Base-by-base conservation (phyloP, 2,113 vertebrate species). In the Notechis scutatus region DNA sequence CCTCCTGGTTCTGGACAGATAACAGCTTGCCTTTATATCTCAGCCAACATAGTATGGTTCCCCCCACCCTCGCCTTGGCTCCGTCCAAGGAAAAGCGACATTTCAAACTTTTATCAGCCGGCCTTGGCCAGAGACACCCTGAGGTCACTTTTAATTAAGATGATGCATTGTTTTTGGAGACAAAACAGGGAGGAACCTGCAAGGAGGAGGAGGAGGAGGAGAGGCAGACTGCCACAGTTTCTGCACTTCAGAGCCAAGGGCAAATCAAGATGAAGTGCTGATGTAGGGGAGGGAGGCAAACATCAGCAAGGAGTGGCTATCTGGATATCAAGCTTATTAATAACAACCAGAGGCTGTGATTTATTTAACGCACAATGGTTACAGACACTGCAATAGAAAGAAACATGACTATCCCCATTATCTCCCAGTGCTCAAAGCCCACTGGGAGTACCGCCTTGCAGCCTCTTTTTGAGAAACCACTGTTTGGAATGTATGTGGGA, bases 91-190 rank as follows among this genome's bases (percentile, higher is more conserved):
- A 4, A 45, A 18, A 85, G n/a, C 1, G 1, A n/a, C 21, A 8
- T 21, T 18, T 10, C 52, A 47, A 12, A 55, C 21, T 29, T 12
- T 24, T 26, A 57, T 42, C 4, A 34, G 52, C 56, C 1, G 23
- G 15, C n/a, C 42, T 50, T 18, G 9, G 45, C 45, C 57, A 87
- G 34, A 64, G 1, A 42, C 57, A 56, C 45, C 45, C 5, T 39
- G 39, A n/a, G 26, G 47, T 34, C 56, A 52, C 90, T 91, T 85
- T 81, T 91, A 91, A 91, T 88, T 69, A 93, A 88, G 61, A 47
- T 52, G 39, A 50, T 52, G 24, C 12, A 85, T 34, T 18, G 55
- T 61, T 56, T 52, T 21, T 18, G 26, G 21, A 90, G 88, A 90
- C 12, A 61, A 55, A 88, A 39, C 21, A 24, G 7, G 45, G 21